Evolutionary conservation across 2,797 vertebrate genomes (phyloP).

Genomic region (Gymnocypris eckloni): DNA sequence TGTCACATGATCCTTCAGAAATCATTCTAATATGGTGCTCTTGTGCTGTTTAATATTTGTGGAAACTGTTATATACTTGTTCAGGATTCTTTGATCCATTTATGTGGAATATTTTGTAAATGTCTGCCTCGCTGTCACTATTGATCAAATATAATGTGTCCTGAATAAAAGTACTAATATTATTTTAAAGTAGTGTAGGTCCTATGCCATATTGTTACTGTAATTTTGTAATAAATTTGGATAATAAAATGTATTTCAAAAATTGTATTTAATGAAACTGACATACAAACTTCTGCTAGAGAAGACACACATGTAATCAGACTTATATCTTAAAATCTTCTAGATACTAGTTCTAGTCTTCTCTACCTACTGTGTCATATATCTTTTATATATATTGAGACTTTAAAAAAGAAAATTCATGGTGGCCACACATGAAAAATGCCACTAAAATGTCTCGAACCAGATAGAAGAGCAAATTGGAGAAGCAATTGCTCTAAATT

Average conservation of each 20-base stretch:
- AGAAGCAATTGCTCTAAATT: slow-evolving; percentile 48
- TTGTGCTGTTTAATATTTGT: background rate
- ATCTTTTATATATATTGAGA: slow-evolving; percentile 17
- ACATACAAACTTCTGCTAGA: background rate
- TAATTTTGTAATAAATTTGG: background rate
- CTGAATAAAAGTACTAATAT: background rate
- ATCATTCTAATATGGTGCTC: background rate
- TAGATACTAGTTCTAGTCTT: background rate
- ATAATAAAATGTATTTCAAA: background rate
- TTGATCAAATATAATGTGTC: background rate
- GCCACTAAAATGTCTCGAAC: slow-evolving; percentile 26
- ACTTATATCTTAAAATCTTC: background rate
- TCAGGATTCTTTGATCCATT: background rate
- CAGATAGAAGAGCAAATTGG: slow-evolving; percentile 46
- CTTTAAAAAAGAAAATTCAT: slow-evolving; percentile 40
- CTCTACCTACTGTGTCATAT: background rate
- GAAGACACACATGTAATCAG: background rate
- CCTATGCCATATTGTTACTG: background rate
- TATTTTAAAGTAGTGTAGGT: background rate
- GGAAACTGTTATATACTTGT: background rate
- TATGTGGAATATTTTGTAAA: background rate
- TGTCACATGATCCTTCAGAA: background rate
- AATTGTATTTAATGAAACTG: background rate
- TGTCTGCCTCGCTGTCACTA: background rate
- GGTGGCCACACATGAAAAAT: slow-evolving; percentile 22